These are phyloP conservation scores for Hyposoter dolosus DNA, from an alignment of 2,888 invertebrate genomes.

Conservation along the genomic window DNA sequence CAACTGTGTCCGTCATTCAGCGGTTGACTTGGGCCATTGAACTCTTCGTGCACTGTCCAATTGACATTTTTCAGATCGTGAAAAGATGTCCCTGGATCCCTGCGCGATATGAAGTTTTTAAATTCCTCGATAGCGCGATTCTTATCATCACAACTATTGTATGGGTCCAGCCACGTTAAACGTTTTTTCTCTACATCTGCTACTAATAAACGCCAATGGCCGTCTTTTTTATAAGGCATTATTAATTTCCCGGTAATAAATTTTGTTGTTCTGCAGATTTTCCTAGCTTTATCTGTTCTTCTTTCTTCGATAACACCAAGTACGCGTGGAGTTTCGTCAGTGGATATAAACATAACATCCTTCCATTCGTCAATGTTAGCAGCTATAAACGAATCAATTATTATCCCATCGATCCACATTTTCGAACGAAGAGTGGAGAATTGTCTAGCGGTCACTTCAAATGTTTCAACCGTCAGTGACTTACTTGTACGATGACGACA, in stretches of 20 bases:
- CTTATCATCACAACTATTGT: conserved; percentile 13
- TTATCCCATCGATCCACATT: conserved; percentile 35
- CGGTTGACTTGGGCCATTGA: conserved; percentile 40
- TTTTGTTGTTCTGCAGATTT: neutral
- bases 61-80: conserved; percentile 14
- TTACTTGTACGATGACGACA: conserved; percentile 20
- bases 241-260: conserved; percentile 19
- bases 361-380: conserved; percentile 14
- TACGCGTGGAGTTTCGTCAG: conserved; percentile 28
- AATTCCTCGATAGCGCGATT: conserved; percentile 50
- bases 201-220: conserved; percentile 51
- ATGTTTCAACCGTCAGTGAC: neutral
- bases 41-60: neutral
- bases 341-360: conserved; percentile 5
- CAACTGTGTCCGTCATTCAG: conserved; percentile 39
- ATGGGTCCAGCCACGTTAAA: conserved; percentile 53
- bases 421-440: conserved; percentile 26
- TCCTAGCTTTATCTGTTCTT: conserved; percentile 2
- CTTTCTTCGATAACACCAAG: conserved; percentile 29
- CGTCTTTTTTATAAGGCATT: conserved; percentile 49
- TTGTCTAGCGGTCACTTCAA: conserved; percentile 32
- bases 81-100: conserved; percentile 12
- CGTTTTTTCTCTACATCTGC: conserved; percentile 28
- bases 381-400: conserved; percentile 29
- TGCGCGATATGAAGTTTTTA: conserved; percentile 30